Base-by-base conservation (phyloP, 2,113 vertebrate genomes). In the Xiphophorus maculatus region DNA sequence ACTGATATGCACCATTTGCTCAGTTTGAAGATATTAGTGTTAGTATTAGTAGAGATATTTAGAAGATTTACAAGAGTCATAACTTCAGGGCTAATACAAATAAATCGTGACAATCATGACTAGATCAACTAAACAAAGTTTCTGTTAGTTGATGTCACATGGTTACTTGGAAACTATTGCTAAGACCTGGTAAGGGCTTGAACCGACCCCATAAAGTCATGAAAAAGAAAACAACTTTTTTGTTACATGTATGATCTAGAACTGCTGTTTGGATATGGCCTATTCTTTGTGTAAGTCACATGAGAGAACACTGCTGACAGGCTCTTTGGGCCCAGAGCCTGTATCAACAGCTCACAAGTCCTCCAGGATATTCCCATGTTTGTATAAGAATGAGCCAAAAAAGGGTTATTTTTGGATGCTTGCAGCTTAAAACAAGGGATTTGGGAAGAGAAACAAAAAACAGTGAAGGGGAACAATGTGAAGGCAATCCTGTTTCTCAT, bases 201-300 rank as follows among this genome's bases (percentile, higher is more conserved):
- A 33, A 29, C 37, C 54, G 71, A 40, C 33, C 32, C 54, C 15
- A 30, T 19, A 32, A 37, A 1, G 30, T 35, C 61, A 67, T 64
- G 40, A 25, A 74, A 17, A 37, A 12, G 10, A 37, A 37, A 37
- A 27, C 66, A 76, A 7, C 64, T 1, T 86, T 84, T 79, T 58
- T 85, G 69, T 75, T 81, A 14, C 66, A 10, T 87, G 74, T 84
- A 40, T 83, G 69, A 83, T 22, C 6, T 68, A 80, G 74, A 81
- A 79, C 42, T 72, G 69, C 40, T 80, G 60, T 64, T 80, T 82
- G 73, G 72, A 83, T 76, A 68, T 29, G 64, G 62, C 73, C 76
- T 77, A 76, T 76, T 15, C 42, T 74, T 42, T 69, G 61, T 42
- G 69, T 71, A 66, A 72, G 51, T 76, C 66, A 72, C 65, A 81